Base-by-base conservation (phyloP, 2,113 vertebrate species). In the Bos indicus region DNA sequence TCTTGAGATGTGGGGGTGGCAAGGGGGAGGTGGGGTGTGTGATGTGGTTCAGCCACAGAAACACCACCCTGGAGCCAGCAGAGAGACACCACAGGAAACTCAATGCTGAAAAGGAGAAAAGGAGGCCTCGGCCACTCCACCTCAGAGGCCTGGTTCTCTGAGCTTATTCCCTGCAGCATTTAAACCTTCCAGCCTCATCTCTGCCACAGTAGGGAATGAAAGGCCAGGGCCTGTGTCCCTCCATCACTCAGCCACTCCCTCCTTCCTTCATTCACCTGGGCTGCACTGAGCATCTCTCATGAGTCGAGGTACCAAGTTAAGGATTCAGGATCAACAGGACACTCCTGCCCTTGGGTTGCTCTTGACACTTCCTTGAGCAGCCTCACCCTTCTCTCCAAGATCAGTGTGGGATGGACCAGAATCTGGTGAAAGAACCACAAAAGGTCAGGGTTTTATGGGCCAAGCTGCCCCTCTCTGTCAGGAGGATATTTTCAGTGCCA, bases 11-110 rank as follows among this genome's bases (percentile, higher is more conserved):
- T 12, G 36, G 86, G 17, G 40, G 8, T 36, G 30, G 2, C 3
- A 11, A 3, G 10, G 1, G 28, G 7, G 2, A 51, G 46, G 48
- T 19, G 2, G 15, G 2, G 4, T 13, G 17, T 23, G 9, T 54
- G 12, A 28, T 21, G 25, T 23, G 77, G 40, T 40, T 86, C 17
- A 12, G 23, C 15, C 81, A 40, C 21, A 36, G 91, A 54, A 48
- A 51, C 6, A 13, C 9, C 16, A 46, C 33, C 74, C 52, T 74
- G 93, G 52, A 84, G 36, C 62, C 33, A 36, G 15, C 26, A 48
- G 48, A 48, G 88, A 23, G 40, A 5, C 3, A 1, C 57, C 6
- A 0, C 4, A 51, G 54, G 30, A 57, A 30, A 25, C 10, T 3
- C 78, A 46, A 71, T 0, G 5, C 26, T 33, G 46, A n/a, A 80